Evolutionary conservation across 2,888 invertebrate genomes (phyloP).

Genomic region (Zeuzera pyrina): DNA sequence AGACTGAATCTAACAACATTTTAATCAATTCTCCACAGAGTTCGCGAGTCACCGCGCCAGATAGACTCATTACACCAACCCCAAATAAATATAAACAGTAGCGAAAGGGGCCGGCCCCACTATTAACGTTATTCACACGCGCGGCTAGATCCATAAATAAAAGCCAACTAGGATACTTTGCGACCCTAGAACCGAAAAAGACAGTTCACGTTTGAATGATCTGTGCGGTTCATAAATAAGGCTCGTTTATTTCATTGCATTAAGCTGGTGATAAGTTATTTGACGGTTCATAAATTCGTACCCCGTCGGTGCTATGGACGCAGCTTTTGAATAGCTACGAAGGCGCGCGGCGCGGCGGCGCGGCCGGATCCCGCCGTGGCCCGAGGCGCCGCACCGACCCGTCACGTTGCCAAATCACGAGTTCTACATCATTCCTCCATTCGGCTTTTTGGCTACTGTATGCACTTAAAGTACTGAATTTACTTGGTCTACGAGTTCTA

Average conservation of each 20-base stretch:
- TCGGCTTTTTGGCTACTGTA: constrained; percentile 52
- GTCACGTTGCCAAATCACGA: constrained; percentile 56
- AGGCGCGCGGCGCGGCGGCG: constrained; percentile 24
- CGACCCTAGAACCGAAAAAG: no score
- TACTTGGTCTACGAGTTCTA: no score
- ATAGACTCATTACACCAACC: constrained; percentile 69
- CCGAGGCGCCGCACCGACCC: constrained; percentile 45
- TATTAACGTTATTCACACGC: constrained; percentile 71
- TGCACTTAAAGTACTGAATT: no score
- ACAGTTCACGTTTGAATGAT: constrained; percentile 58
- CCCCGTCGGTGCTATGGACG: constrained; percentile 40
- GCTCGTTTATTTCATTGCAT: constrained; percentile 67
- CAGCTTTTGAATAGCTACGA: no score
- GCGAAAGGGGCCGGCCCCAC: constrained; percentile 60
- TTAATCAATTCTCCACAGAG: constrained; percentile 72
- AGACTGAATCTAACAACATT: constrained; percentile 68
- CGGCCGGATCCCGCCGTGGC: constrained; percentile 27
- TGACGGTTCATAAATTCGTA: constrained; percentile 66
- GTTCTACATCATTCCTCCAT: constrained; percentile 47
- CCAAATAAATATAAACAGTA: constrained; percentile 73
- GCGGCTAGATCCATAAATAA: constrained; percentile 67
- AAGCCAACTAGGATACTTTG: constrained; percentile 42
- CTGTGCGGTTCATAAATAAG: constrained; percentile 62
- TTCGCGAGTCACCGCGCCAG: constrained; percentile 69
- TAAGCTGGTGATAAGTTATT: constrained; percentile 70